These are phyloP conservation scores for Sebastes iracundus DNA, from an alignment of 2,797 vertebrate species.

Conservation along the genomic window DNA sequence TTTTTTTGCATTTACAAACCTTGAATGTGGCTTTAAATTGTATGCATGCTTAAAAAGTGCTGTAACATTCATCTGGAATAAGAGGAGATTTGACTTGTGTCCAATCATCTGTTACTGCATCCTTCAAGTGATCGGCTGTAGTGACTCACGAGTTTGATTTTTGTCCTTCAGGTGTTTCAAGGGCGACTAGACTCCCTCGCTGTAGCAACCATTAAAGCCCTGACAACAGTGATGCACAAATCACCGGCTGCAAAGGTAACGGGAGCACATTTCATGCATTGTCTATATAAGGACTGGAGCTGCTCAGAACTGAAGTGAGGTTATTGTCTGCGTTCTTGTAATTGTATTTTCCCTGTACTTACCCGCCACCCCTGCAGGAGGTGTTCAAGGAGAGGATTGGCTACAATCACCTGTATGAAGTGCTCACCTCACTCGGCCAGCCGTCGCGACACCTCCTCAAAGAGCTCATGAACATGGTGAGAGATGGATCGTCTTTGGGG, in stretches of 20 bases:
- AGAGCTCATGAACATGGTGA: slow-evolving; percentile 99
- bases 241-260: slow-evolving; percentile 97
- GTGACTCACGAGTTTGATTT: slow-evolving; percentile 9
- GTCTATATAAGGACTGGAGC: no score
- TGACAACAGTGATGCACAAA: slow-evolving; percentile 97
- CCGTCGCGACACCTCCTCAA: slow-evolving; percentile 92
- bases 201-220: slow-evolving; percentile 93
- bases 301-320: neutral
- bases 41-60: slow-evolving; percentile 52
- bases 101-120: neutral
- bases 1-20: slow-evolving; percentile 17
- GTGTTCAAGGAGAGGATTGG: slow-evolving; percentile 99
- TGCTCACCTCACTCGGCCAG: slow-evolving; percentile 92
- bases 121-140: neutral
- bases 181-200: slow-evolving; percentile 92
- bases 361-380: slow-evolving; percentile 80
- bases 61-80: slow-evolving; percentile 29
- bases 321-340: neutral
- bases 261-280: neutral
- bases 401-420: slow-evolving; percentile 94
- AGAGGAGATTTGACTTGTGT: slow-evolving; percentile 21
- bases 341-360: no score
- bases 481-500: slow-evolving; percentile 14
- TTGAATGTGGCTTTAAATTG: slow-evolving; percentile 24
- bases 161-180: slow-evolving; percentile 89